Conservation (phyloP, 2,797 vertebrate genomes). For the Triplophysa yarkandensis region DNA sequence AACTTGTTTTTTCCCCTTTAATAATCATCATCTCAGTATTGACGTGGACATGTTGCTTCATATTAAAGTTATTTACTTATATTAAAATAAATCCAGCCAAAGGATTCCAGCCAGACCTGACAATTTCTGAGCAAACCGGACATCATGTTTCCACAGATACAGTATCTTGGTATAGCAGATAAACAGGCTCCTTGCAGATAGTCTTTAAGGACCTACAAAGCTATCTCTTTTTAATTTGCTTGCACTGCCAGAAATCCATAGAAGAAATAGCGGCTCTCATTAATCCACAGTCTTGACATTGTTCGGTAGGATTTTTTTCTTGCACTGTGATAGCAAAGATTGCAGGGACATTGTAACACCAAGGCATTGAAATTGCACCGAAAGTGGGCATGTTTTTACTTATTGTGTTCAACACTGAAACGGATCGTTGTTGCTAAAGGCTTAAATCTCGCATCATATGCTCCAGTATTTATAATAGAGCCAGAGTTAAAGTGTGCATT, state of each 20-base stretch:
- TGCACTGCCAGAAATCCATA: constrained; percentile 26
- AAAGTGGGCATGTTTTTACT: constrained; percentile 5
- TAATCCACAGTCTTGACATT: constrained; percentile 48
- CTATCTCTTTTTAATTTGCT: constrained; percentile 48
- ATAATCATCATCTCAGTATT: constrained; percentile 16
- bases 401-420: constrained; percentile 3
- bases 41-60: constrained; percentile 6
- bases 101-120: constrained; percentile 10
- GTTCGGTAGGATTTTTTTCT: constrained; percentile 32
- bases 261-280: constrained; percentile 38
- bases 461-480: no score
- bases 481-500: no score
- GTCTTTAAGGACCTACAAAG: constrained; percentile 45
- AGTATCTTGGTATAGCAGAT: constrained; percentile 2
- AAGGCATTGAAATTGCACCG: constrained; percentile 21
- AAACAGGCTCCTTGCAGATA: constrained; percentile 18
- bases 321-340: constrained; percentile 28
- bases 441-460: constrained; percentile 5
- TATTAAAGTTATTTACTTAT: constrained; percentile 24
- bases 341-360: constrained; percentile 7
- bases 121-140: constrained; percentile 17
- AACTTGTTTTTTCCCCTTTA: background rate
- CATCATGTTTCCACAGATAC: constrained; percentile 5
- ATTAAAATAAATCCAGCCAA: no score
- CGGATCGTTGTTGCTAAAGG: background rate